A percentile compares a stretch with the other conserved stretches of the same genome.
These are phyloP conservation scores for Diorhabda elongata DNA, from an alignment of 1,140 invertebrate genomes.

Conservation along the genomic window DNA sequence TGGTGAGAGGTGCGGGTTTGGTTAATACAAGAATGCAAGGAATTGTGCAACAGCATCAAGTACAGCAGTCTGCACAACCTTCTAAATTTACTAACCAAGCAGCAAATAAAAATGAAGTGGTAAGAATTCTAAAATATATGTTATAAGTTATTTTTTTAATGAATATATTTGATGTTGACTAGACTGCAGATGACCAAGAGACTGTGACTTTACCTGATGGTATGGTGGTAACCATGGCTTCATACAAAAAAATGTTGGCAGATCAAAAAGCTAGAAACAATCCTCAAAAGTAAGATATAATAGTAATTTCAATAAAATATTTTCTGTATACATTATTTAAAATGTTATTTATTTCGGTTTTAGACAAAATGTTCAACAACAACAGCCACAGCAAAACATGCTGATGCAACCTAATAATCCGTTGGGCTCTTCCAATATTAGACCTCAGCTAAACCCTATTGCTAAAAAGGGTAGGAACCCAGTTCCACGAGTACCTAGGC, in stretches of 20 bases:
- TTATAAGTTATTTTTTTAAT: no score
- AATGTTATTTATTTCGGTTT: background rate
- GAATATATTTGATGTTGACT: background rate
- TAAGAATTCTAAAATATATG: background rate
- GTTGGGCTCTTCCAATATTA: background rate
- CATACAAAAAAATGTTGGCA: conserved; percentile 27
- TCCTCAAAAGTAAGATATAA: conserved; percentile 19
- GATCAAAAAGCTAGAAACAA: conserved; percentile 16
- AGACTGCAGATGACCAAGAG: conserved; percentile 17
- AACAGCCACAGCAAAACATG: background rate
- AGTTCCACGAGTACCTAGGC: background rate
- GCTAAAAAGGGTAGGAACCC: background rate
- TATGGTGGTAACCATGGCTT: conserved; percentile 17
- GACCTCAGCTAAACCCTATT: background rate
- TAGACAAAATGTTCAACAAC: background rate
- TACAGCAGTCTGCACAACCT: conserved; percentile 1
- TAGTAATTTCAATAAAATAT: no score
- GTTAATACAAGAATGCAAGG: background rate
- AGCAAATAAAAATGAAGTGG: background rate
- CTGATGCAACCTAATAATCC: background rate
- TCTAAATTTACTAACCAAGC: background rate
- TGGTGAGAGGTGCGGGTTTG: background rate
- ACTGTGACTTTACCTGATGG: conserved; percentile 26
- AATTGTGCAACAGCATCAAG: background rate
- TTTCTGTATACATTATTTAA: background rate